Base-by-base conservation (phyloP, 2,888 invertebrate species). In the Penaeus monodon region DNA sequence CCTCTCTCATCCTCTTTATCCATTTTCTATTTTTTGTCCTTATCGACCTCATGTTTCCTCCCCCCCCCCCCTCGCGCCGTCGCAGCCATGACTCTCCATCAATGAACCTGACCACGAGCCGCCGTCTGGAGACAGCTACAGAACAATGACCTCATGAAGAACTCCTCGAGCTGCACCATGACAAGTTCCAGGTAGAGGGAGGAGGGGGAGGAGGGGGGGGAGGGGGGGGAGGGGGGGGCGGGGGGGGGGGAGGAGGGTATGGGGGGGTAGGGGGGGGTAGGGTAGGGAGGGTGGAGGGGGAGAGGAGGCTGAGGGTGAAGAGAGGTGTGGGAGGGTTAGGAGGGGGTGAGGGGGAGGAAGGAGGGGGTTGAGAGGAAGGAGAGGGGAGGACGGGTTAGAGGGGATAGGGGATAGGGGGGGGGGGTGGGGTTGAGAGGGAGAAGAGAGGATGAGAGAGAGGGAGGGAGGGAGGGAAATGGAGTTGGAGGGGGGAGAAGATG, bases 101-200 rank as follows among this genome's bases (percentile, higher is more conserved):
- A 93, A 92, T 90, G 93, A 93, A 91, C 91, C 93, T 87, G 92
- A 92, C 33, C 91, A 92, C 57, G 93, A 93, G 93, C 93, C 66
- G 93, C 93, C 81, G 92, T 93, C 92, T 94, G 90, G 94, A 94
- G 90, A 91, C 93, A 81, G 93, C 94, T 12, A 93, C 94, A 93
- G 79, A 92, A 93, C 90, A 94, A 94, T 91, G 94, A 94, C 91
- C 85, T 91, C 92, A 77, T 77, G 93, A 93, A 90, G 92, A 93
- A 85, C 93, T 94, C 90, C 92, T 94, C 73, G 93, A 93, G 89
- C 91, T 94, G n/a, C 94, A 94, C 91, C 93, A 93, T 91, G 93
- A 93, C 90, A 93, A 92, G 90, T 93, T 93, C 91, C 92, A 93
- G 92, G 93, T 93, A n/a, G 81, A 84, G 8, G n/a, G 76, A 6